Evolutionary conservation across 2,888 invertebrate species (phyloP), one percentile per base, ranked within the genome.

Genomic region (Acanthosepion lycidas): DNA sequence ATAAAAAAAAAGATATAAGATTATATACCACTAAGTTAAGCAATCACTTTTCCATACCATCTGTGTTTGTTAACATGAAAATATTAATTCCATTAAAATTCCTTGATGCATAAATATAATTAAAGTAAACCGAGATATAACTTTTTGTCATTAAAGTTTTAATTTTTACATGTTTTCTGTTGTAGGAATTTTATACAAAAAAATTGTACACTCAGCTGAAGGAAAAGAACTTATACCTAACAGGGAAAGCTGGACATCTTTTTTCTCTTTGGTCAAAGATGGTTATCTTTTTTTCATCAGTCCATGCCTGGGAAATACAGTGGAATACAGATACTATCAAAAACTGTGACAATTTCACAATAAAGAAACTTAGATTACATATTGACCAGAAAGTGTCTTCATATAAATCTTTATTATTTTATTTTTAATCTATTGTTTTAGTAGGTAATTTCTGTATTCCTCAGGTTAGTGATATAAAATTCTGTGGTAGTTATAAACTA

Each of bases 181-280:
- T 64, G 98, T 98, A 92, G 98, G 98, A 94, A 98, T 98, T 94
- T 97, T 98, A 93, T 98, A 98, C 2, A 98, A 98, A 97, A 98
- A 98, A 96, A 98, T 98, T 96, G 97, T 98, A 91, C 98, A 98
- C 97, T 98, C 98, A 55, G 98, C 98, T 0, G 98, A 98, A 92
- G 98, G 98, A 1, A 97, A 98, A 95, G 98, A 98, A 97, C 98
- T 98, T 96, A 98, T 98, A 96, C 98, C 98, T 0, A 98, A 98
- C 97, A 97, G 98, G 95, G 98, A 98, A 94, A 98, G 98, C 97
- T 98, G 98, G 98, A 97, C 97, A 20, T 98, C 98, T 95, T 97
- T 98, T 95, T 98, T 98, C 6, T 98, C 98, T 95, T 98, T 98
- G 96, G 98, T 98, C 64, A 98, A 95, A 94, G 96, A 96, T 95